Conservation (phyloP, 2,113 vertebrate species). For the Psephotus haematonotus region DNA sequence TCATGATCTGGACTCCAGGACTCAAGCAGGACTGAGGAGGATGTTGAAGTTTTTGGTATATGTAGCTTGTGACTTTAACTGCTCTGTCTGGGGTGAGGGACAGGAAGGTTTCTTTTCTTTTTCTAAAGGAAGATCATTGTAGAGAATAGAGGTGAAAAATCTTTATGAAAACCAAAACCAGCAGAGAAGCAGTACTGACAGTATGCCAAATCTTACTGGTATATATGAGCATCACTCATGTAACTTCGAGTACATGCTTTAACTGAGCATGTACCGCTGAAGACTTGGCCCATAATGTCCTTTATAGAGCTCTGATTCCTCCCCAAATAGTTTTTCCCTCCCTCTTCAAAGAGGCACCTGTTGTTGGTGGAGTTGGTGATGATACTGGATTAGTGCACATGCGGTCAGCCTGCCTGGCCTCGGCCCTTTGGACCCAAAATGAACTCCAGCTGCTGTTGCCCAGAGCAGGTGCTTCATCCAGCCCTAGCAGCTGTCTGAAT, state of each 20-base stretch:
- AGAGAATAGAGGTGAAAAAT: neutral
- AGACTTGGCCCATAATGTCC: slow-evolving; percentile 50
- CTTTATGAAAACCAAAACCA: neutral
- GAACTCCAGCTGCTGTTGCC: slow-evolving; percentile 72
- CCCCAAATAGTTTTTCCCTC: slow-evolving; percentile 60
- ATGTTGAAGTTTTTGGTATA: neutral
- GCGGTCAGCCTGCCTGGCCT: slow-evolving; percentile 62
- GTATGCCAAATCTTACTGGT: neutral
- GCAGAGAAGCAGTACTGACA: neutral
- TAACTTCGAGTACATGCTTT: slow-evolving; percentile 28
- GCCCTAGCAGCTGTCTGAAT: slow-evolving; percentile 60
- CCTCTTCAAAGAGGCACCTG: slow-evolving; percentile 72
- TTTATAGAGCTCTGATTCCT: slow-evolving; percentile 67
- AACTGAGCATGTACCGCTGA: slow-evolving; percentile 45
- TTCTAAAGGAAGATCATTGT: neutral
- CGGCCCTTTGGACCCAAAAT: slow-evolving; percentile 67
- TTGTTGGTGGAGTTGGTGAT: slow-evolving; percentile 66
- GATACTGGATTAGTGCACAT: slow-evolving; percentile 72
- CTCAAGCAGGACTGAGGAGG: neutral
- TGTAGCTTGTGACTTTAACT: neutral
- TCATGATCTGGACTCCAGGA: neutral
- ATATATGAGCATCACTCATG: slow-evolving; percentile 11
- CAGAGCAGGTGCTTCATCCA: slow-evolving; percentile 72
- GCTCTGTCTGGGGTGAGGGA: neutral
- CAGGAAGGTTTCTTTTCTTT: neutral